phyloP scores from a whole-genome alignment of 2,113 vertebrate species.

The Lonchura striata region DNA sequence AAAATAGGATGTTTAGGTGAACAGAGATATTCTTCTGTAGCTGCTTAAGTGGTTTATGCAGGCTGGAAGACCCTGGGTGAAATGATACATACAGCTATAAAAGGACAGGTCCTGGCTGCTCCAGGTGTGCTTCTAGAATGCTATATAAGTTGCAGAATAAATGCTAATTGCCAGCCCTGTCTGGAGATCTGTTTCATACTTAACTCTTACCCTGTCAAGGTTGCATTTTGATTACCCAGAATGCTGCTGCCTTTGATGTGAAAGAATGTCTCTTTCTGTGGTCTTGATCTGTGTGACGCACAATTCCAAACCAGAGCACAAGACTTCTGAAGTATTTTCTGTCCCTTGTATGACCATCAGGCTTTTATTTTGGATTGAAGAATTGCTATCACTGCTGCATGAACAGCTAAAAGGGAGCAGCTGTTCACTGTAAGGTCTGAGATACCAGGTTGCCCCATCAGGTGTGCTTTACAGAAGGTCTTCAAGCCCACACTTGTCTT shows the following conservation, averaged over 20 bases:
- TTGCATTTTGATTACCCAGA: background rate
- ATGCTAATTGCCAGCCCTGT: background rate
- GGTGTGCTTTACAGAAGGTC: background rate
- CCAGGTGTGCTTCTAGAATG: background rate
- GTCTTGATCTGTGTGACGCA: background rate
- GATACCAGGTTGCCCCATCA: background rate
- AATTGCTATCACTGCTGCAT: background rate
- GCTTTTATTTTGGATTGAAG: background rate
- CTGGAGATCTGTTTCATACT: background rate
- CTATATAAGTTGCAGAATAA: background rate
- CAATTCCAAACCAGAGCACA: background rate
- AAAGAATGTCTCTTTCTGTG: background rate
- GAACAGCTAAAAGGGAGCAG: background rate
- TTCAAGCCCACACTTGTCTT: conserved; percentile 29
- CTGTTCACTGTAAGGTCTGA: background rate
- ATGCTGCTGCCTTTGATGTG: background rate
- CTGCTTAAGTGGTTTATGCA: background rate
- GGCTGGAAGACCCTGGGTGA: background rate
- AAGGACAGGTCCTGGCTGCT: background rate
- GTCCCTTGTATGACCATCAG: background rate
- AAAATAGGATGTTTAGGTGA: background rate
- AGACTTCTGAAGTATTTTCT: background rate
- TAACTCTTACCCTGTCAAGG: background rate
- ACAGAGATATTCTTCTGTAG: background rate
- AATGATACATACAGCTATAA: background rate